Conservation (phyloP, 2,113 vertebrate species). For the Hippocampus abdominalis region DNA sequence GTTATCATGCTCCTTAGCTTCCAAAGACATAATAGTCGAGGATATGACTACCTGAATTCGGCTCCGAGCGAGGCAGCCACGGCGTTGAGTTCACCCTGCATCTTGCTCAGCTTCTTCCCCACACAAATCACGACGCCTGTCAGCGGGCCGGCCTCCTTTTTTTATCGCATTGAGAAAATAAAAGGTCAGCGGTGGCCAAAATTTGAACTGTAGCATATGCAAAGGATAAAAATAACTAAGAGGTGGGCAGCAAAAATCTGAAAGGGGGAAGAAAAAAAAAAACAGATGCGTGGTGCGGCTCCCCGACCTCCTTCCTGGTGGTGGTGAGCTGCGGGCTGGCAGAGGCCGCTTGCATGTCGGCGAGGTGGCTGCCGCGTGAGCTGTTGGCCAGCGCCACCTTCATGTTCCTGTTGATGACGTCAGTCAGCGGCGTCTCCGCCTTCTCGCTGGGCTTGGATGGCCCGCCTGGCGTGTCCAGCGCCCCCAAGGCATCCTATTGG, state of each 20-base stretch:
- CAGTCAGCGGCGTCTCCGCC: conserved; percentile 84
- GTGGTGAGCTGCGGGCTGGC: conserved; percentile 81
- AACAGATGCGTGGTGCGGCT: no score
- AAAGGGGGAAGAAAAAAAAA: no score
- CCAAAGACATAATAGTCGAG: not conserved
- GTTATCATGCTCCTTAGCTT: not conserved
- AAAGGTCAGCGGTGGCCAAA: not conserved
- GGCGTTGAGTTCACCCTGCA: conserved; percentile 87
- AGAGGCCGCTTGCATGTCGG: conserved; percentile 64
- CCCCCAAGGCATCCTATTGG: conserved; percentile 83
- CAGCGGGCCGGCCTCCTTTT: conserved; percentile 69
- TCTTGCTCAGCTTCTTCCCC: conserved; percentile 90
- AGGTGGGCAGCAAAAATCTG: no score
- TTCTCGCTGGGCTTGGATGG: conserved; percentile 63
- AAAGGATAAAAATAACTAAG: not conserved
- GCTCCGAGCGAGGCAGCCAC: conserved; percentile 89
- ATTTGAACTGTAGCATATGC: not conserved
- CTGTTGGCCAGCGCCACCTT: conserved; percentile 88
- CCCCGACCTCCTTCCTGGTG: conserved; percentile 46
- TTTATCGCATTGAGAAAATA: conserved; percentile 42
- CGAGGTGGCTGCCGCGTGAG: conserved; percentile 44
- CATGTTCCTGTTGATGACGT: conserved; percentile 85
- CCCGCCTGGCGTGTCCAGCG: conserved; percentile 81
- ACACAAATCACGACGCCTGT: conserved; percentile 82
- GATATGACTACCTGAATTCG: conserved; percentile 81